Conservation (phyloP, 2,888 invertebrate species). For the Drosophila demipolita region DNA sequence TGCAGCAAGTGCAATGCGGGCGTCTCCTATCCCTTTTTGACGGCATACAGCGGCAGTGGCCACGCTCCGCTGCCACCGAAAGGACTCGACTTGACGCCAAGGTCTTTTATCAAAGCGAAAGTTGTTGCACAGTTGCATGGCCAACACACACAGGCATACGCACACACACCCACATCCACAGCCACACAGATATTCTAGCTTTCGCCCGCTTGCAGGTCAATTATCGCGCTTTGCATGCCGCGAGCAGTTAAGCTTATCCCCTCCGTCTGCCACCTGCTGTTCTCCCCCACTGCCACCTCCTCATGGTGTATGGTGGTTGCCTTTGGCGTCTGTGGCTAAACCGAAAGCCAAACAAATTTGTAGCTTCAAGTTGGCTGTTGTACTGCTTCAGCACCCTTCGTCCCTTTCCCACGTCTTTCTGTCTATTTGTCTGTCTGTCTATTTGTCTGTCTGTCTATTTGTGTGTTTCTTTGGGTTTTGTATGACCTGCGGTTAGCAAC, state of each 20-base stretch:
- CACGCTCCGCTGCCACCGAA: slow-evolving; percentile 70
- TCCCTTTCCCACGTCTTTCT: background rate
- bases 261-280: slow-evolving; percentile 5
- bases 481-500: slow-evolving; percentile 63
- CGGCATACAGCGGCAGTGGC: slow-evolving; percentile 40
- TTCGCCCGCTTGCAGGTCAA: slow-evolving; percentile 68
- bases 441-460: slow-evolving; percentile 14
- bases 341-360: slow-evolving; percentile 74
- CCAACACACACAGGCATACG: slow-evolving; percentile 43
- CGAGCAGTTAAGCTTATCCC: slow-evolving; percentile 53
- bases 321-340: slow-evolving; percentile 50
- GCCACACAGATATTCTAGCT: slow-evolving; percentile 23
- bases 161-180: background rate
- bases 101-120: slow-evolving; percentile 80
- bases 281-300: background rate
- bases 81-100: slow-evolving; percentile 74
- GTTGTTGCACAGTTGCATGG: slow-evolving; percentile 78
- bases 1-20: slow-evolving; percentile 46
- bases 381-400: slow-evolving; percentile 5
- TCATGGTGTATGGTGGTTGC: slow-evolving; percentile 33
- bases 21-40: slow-evolving; percentile 33
- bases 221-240: slow-evolving; percentile 76
- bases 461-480: slow-evolving; percentile 26
- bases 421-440: slow-evolving; percentile 20
- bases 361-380: slow-evolving; percentile 63